Base-by-base conservation (phyloP, 2,888 invertebrate species). In the Amphimallon solstitiale region DNA sequence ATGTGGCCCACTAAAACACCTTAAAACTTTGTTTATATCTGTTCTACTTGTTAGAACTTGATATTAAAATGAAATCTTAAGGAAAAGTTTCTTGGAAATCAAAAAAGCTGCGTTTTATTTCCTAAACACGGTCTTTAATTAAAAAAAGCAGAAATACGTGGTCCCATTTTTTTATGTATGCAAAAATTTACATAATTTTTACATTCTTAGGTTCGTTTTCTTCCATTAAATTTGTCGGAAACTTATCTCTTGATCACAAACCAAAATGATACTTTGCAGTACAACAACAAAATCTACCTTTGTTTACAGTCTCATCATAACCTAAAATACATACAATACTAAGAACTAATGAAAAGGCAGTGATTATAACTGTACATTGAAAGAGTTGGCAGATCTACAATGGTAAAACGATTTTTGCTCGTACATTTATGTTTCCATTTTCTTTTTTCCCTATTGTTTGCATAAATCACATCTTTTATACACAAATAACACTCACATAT, bases 381-480 rank as follows among this genome's bases (percentile, higher is more conserved):
- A 62, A 66, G 66, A 64, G 66, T 70, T 67, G 71, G 71, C 70
- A 70, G 71, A 71, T 71, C 71, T 71, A 70, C 69, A 60, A 67
- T 69, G 71, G 70, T 70, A 70, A 63, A 66, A 70, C 69, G 66
- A 49, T 49, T 65, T 29, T 59, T 59, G 56, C 43, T 59, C 56
- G 21, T 59, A 59, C 56, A 59, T 43, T 59, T 59, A 61, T 43
- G 38, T 52, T 63, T 35, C 12, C 14, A 12, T 51, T 63, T 63
- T 12, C n/a, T 61, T 40, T 10, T 40, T 48, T 29, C 34, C 46
- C 40, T 48, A 48, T 40, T 60, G n/a, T 17, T 40, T 29, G 37
- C 35, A 66, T 21, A 34, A 76, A 78, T 79, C 78, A 80, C 78
- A 79, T 78, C 77, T 70, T 76, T 75, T 77, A 77, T 76, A 78